phyloP scores from a whole-genome alignment of 2,113 vertebrate species.

The Lontra canadensis region DNA sequence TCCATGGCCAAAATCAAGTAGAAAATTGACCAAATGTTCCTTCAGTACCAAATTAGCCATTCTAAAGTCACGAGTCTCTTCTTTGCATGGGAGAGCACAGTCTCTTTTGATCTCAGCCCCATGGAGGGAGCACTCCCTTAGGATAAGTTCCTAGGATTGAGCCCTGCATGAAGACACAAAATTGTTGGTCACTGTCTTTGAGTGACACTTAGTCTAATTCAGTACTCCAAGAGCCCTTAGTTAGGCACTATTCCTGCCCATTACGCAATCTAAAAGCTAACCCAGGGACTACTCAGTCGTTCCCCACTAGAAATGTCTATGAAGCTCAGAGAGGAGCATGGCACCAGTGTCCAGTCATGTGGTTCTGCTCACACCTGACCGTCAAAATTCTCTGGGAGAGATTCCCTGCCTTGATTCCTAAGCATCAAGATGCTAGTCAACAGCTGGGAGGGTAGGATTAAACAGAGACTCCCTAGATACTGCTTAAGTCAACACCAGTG shows the following conservation, averaged over 20 bases:
- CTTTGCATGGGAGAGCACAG: not conserved
- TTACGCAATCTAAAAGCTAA: not conserved
- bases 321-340: not conserved
- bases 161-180: not conserved
- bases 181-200: not conserved
- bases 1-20: not conserved
- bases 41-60: not conserved
- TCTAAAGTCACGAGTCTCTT: not conserved
- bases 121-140: not conserved
- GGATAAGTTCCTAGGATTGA: not conserved
- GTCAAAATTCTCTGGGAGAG: not conserved
- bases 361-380: not conserved
- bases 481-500: not conserved
- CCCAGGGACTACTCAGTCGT: not conserved
- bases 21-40: not conserved
- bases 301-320: not conserved
- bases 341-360: not conserved
- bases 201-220: slow-evolving; percentile 2
- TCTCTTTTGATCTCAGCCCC: not conserved
- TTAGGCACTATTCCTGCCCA: not conserved
- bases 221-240: not conserved
- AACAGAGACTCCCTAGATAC: not conserved
- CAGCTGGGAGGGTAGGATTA: not conserved
- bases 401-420: not conserved
- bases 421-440: not conserved